These are phyloP conservation scores for Capitulum mitella DNA, from an alignment of 2,888 invertebrate species.

Conservation along the genomic window DNA sequence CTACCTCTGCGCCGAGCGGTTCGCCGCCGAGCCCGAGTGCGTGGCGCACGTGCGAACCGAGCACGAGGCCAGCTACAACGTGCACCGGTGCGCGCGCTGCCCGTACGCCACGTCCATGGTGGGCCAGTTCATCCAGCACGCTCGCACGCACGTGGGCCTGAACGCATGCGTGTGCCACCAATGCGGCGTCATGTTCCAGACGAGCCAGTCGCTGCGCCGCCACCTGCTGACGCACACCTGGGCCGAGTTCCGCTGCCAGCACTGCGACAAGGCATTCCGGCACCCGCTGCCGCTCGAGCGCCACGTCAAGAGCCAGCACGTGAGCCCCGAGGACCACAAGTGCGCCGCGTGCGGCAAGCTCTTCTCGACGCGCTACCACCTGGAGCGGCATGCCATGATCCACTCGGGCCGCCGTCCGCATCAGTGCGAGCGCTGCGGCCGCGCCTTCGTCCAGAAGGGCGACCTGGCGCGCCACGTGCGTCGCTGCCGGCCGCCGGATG, in stretches of 20 bases:
- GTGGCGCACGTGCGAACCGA: conserved; percentile 10
- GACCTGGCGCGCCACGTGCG: conserved; percentile 4
- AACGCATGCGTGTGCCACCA: conserved; percentile 17
- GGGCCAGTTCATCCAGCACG: not conserved
- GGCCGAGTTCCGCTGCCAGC: not conserved
- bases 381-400: conserved; percentile 8
- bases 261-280: not conserved
- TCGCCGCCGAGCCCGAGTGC: not conserved
- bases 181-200: conserved; percentile 13
- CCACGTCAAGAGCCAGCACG: not conserved
- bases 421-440: not conserved
- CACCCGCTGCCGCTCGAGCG: conserved; percentile 16
- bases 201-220: not conserved
- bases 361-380: conserved; percentile 2
- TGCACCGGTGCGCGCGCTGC: conserved; percentile 3
- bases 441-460: conserved; percentile 6
- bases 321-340: not conserved
- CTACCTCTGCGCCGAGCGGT: conserved; percentile 14
- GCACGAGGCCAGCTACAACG: not conserved
- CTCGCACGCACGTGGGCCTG: not conserved
- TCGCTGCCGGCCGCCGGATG: not conserved
- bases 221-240: conserved; percentile 5
- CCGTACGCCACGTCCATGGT: conserved; percentile 6
- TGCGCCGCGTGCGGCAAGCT: not conserved
- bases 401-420: conserved; percentile 11